Base-by-base conservation (phyloP, 1,140 invertebrate species). In the Parapsyche elsis region DNA sequence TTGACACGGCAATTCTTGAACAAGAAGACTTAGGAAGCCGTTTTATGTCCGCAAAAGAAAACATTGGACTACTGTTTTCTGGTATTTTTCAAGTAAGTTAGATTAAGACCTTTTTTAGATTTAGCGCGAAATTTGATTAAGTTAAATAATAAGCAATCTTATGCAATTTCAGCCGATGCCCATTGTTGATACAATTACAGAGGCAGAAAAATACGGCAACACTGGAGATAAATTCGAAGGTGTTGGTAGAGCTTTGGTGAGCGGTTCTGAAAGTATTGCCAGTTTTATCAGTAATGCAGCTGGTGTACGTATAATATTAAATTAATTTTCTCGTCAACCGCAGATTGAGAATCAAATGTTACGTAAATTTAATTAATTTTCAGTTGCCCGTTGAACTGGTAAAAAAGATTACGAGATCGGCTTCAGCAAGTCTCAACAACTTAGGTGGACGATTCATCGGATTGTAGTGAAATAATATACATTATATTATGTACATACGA, bases 181-280 rank as follows among this genome's bases (percentile, higher is more conserved):
- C 0, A 88, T 94, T n/a, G 89, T 94, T 0, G 93, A 94, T 81
- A 90, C 90, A 14, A 92, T 93, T 74, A 86, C 84, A 71, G 92
- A 94, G 84, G 89, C 93, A 59, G 92, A 94, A 30, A 94, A 94
- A 84, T 94, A 93, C 84, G 93, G 92, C 0, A 94, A 94, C 82
- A 87, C 85, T 12, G 92, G 92, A 0, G 92, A 92, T 78, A 90
- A 90, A 81, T 91, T 92, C 73, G 88, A 88, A 12, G 84, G 85
- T 12, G 83, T 92, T 7, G 91, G 91, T 5, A 88, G 87, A 81
- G 89, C 89, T 1, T 75, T 94, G 0, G 90, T 94, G 0, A 87
- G 86, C 9, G 90, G 91, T 9, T 90, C 90, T 23, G 91, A 92
- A 82, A 88, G 88, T 1, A 73, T 94, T 1, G 91, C 92, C 2